phyloP scores from a whole-genome alignment of 2,797 vertebrate species.

The Chaetophractus vellerosus region DNA sequence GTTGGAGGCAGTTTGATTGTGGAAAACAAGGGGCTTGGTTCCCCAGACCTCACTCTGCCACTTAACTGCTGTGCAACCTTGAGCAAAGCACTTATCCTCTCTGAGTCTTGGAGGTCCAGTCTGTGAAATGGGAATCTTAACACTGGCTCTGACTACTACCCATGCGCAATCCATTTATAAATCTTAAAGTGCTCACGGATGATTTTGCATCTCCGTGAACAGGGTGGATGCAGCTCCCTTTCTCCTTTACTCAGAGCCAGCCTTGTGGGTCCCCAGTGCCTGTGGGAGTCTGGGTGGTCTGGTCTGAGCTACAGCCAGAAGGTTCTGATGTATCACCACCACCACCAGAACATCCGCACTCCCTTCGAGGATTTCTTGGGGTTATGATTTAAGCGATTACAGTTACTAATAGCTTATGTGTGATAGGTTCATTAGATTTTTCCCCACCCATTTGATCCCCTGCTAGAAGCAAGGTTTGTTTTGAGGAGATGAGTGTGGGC shows the following conservation, averaged over 20 bases:
- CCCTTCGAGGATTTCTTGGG: neutral
- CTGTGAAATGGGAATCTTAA: neutral
- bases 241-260: neutral
- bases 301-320: neutral
- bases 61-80: neutral
- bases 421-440: neutral
- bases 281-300: rapidly evolving
- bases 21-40: neutral
- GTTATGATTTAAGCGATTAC: neutral
- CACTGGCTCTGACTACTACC: neutral
- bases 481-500: neutral
- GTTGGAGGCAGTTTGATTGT: no score
- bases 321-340: neutral
- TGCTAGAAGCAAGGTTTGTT: neutral
- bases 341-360: neutral
- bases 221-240: no score
- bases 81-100: neutral
- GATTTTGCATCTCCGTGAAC: neutral
- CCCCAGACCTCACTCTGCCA: neutral
- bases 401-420: neutral
- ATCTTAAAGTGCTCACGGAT: neutral
- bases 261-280: neutral
- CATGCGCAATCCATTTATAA: neutral
- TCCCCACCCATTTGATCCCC: neutral
- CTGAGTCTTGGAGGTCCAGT: neutral